Base-by-base conservation (phyloP, 2,888 invertebrate species). In the Tachina grossa region DNA sequence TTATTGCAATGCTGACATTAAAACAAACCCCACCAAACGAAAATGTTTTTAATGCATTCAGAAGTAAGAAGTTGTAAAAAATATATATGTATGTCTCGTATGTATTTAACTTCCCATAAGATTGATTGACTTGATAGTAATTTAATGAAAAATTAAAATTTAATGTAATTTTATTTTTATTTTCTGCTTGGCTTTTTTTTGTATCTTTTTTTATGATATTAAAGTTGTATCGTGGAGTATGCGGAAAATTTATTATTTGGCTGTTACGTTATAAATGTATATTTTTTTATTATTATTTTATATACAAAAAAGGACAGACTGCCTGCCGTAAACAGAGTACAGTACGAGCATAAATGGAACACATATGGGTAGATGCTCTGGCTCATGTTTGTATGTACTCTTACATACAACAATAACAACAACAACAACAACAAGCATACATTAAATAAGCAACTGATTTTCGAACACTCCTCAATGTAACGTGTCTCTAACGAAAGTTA, bases 121-220 rank as follows among this genome's bases (percentile, higher is more conserved):
- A 85, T 85, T 85, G 85, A 85, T 85, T 85, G 83, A 83, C 82
- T 85, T 83, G 85, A 85, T 85, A 79, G 82, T 76, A 83, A 83
- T 85, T 85, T 85, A 85, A 85, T 85, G 79, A 85, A 83, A 85
- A 85, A 82, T 85, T 85, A 79, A 82, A 85, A 82, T 82, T 82
- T 83, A 76, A 85, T 85, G 79, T 74, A 75, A 71, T 77, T 85
- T 71, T 71, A n/a, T n/a, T n/a, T n/a, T n/a, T n/a, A n/a, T 79
- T 65, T 78, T 59, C 19, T 77, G 45, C 8, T 59, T 51, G 14
- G 39, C 14, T 69, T 31, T 79, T 31, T 68, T 41, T 41, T 45
- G 11, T 55, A 8, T 19, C 43, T 43, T n/a, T 45, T 61, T 39
- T 74, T 57, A 16, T 10, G 14, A 49, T n/a, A 59, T 66, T 68